Percentiles rank a stretch among this genome's conserved stretches.
Evolutionary conservation across 2,888 invertebrate species (phyloP).

Genomic region (Therioaphis trifolii): DNA sequence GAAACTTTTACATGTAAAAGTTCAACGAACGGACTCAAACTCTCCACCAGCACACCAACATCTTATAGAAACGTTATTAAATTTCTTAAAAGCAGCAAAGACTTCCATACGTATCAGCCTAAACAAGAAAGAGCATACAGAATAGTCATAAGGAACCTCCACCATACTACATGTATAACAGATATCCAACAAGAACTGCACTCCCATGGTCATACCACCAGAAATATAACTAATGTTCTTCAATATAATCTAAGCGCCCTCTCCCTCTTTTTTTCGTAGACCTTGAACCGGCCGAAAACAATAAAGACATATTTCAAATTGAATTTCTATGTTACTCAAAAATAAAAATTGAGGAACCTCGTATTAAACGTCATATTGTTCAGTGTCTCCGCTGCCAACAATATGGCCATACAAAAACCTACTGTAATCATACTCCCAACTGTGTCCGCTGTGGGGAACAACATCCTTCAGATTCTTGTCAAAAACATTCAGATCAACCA

Average conservation of each 20-base stretch:
- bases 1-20: background rate
- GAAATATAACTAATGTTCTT: background rate
- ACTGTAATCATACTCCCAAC: background rate
- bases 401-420: slow-evolving; percentile 19
- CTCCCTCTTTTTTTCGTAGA: background rate
- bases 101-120: no score
- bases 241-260: background rate
- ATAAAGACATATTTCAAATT: background rate
- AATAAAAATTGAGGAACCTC: background rate
- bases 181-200: background rate
- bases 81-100: no score
- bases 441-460: no score
- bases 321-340: background rate
- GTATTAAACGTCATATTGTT: background rate
- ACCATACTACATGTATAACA: background rate
- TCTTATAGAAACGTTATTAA: no score
- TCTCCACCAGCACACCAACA: no score
- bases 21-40: no score
- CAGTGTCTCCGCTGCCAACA: slow-evolving; percentile 9
- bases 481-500: no score
- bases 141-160: background rate
- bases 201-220: background rate
- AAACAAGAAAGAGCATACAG: background rate
- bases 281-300: background rate
- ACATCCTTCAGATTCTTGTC: background rate